A percentile compares a stretch with the other conserved stretches of the same genome.
Evolutionary conservation across 2,888 invertebrate genomes (phyloP).

Genomic region (Atrina japonica): DNA sequence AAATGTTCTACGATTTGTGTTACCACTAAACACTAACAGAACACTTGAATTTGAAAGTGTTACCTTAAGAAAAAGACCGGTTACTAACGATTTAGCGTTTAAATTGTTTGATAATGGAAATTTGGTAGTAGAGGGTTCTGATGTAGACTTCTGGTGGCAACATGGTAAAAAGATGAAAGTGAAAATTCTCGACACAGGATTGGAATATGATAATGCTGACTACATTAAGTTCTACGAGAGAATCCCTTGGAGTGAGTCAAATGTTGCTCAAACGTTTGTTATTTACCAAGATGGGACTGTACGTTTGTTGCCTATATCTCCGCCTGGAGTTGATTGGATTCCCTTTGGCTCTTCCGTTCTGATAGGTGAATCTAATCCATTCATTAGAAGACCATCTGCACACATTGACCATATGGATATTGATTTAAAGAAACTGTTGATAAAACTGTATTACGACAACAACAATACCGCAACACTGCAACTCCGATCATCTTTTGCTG

Average conservation of each 20-base stretch:
- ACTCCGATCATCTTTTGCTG: constrained; percentile 21
- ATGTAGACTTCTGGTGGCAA: constrained; percentile 64
- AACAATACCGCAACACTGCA: constrained; percentile 34
- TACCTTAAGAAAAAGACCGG: constrained; percentile 47
- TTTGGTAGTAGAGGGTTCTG: constrained; percentile 56
- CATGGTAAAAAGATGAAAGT: constrained; percentile 60
- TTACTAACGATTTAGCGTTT: constrained; percentile 44
- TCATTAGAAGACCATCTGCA: constrained; percentile 49
- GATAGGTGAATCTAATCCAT: constrained; percentile 58
- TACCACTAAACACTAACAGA: constrained; percentile 30
- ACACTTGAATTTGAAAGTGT: constrained; percentile 42
- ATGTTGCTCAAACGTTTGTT: constrained; percentile 62
- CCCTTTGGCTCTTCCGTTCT: constrained; percentile 68
- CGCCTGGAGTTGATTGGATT: constrained; percentile 66
- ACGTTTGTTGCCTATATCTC: constrained; percentile 58
- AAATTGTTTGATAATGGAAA: constrained; percentile 47
- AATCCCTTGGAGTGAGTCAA: constrained; percentile 55
- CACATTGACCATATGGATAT: constrained; percentile 56
- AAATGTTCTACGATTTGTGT: constrained; percentile 51
- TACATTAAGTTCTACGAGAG: constrained; percentile 55
- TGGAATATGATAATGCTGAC: constrained; percentile 44
- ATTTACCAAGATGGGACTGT: constrained; percentile 68
- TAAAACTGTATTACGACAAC: constrained; percentile 54
- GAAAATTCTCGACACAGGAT: constrained; percentile 37
- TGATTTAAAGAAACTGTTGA: constrained; percentile 40